phyloP scores from a whole-genome alignment of 2,888 invertebrate genomes.

The Caenorhabditis drosophilae region DNA sequence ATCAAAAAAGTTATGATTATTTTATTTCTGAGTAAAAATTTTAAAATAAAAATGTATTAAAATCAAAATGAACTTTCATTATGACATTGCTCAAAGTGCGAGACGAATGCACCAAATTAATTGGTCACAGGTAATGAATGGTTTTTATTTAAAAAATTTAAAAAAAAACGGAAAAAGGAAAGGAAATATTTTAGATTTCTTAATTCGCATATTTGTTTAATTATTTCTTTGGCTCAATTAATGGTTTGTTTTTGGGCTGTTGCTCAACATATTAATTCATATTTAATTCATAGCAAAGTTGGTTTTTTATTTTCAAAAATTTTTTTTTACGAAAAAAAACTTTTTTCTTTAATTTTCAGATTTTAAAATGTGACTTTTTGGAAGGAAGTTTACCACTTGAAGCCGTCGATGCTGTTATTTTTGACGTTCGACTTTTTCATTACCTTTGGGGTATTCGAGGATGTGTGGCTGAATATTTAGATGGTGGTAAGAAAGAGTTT shows the following conservation, averaged over 20 bases:
- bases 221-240: conserved; percentile 53
- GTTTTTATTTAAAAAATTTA: conserved; percentile 5
- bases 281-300: conserved; percentile 52
- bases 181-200: conserved; percentile 37
- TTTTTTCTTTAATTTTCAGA: conserved; percentile 44
- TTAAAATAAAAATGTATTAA: no score
- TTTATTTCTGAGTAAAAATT: conserved; percentile 1
- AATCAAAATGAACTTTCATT: no score
- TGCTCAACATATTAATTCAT: conserved; percentile 58
- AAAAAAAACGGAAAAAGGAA: not conserved
- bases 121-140: conserved; percentile 57
- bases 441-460: conserved; percentile 64
- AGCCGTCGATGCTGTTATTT: conserved; percentile 62
- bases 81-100: conserved; percentile 47
- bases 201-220: conserved; percentile 58
- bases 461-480: conserved; percentile 64
- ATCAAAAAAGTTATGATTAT: not conserved
- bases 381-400: conserved; percentile 51
- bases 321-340: not conserved
- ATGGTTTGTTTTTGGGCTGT: conserved; percentile 60
- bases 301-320: no score
- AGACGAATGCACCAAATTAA: conserved; percentile 56
- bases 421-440: conserved; percentile 61
- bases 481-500: conserved; percentile 49
- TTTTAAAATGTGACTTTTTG: conserved; percentile 61